Evolutionary conservation across 64 coral and sea anemone species (phyloP), one percentile per base, ranked within the genome.

Genomic region (Pocillopora verrucosa): DNA sequence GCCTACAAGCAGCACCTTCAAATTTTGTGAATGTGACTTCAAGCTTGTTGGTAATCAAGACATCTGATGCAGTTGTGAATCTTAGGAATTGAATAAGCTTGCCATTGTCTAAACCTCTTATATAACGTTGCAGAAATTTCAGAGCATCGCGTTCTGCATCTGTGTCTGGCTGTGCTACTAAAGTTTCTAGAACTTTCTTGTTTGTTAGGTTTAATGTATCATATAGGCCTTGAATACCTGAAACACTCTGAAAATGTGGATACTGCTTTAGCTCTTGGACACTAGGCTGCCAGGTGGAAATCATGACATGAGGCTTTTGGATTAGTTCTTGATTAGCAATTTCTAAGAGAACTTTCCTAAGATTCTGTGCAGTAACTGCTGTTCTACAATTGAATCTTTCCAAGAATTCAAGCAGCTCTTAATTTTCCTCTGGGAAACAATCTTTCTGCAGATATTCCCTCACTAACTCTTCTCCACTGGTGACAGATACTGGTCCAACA

Each of bases 261-360:
- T 76, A 95, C 30, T 59, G 36, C 65, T 91, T 81, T 67, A 95
- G 57, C 35, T 30, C 80, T 85, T 93, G 78, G 61, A n/a, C 20
- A 87, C 86, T 87, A 73, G 93, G 88, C 82, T 87, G 93, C 75
- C 81, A 94, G 30, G 63, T 59, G 22, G 76, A 41, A 90, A 94
- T 14, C 93, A 94, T 90, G 13, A 94, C 35, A 51, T 87, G 93
- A 1, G 93, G 93, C 60, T 90, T 94, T 41, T 94, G 93, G 2
- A 90, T 25, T 16, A 94, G 75, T 34, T 94, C 93, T 37, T 94
- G 93, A 62, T 80, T 94, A 24, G 93, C n/a, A 30, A 94, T 86
- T 51, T 90, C n/a, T n/a, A n/a, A n/a, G n/a, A n/a, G n/a, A n/a
- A n/a, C n/a, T n/a, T n/a, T n/a, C n/a, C n/a, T n/a, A n/a, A n/a